These are phyloP conservation scores for Grammatotria lemairii DNA, from an alignment of 2,113 vertebrate species.

Conservation along the genomic window DNA sequence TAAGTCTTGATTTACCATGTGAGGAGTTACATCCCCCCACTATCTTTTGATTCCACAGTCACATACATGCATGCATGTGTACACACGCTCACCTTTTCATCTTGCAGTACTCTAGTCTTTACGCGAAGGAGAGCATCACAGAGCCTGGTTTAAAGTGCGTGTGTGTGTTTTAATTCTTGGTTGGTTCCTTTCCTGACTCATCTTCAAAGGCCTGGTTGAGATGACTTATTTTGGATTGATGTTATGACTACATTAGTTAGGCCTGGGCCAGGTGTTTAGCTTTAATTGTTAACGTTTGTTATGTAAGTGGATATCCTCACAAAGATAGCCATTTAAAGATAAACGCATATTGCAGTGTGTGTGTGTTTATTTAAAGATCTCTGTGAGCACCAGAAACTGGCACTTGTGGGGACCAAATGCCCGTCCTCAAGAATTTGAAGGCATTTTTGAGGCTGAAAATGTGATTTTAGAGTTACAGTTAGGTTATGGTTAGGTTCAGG, in stretches of 20 bases:
- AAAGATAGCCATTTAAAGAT: not conserved
- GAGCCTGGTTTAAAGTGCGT: rapidly evolving
- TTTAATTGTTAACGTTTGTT: not conserved
- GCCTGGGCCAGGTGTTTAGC: not conserved
- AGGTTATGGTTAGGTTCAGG: not conserved
- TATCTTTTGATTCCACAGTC: not conserved
- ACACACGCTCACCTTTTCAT: not conserved
- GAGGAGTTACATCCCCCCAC: not conserved
- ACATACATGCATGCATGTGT: not conserved
- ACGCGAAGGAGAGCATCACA: not conserved
- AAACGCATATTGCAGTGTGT: not conserved
- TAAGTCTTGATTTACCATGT: not conserved
- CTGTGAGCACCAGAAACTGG: rapidly evolving
- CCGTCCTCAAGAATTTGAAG: not conserved
- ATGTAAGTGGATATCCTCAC: not conserved
- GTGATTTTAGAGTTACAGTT: not conserved
- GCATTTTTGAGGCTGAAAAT: not conserved
- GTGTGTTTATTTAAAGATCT: not conserved
- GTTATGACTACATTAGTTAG: not conserved
- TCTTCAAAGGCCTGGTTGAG: not conserved
- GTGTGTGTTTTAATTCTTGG: not conserved
- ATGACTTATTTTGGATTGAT: not conserved
- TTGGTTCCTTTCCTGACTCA: not conserved
- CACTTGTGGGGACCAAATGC: not conserved
- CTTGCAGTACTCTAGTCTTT: not conserved